Conservation (phyloP, 2,113 vertebrate species). For the Myanophis thanlyinensis region DNA sequence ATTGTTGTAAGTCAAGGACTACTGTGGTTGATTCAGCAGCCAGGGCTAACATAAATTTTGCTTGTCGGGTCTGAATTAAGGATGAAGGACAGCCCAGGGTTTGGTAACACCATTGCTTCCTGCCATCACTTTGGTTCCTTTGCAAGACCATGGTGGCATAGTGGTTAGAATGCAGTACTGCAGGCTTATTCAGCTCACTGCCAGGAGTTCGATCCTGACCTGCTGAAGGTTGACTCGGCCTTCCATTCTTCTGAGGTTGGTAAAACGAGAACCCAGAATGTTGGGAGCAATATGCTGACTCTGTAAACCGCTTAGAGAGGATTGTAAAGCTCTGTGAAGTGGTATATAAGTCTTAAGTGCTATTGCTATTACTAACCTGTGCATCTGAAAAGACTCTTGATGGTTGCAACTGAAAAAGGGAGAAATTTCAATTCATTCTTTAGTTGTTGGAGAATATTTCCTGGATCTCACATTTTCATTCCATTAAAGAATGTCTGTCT, state of each 20-base stretch:
- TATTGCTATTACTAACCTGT: neutral
- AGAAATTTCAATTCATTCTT: neutral
- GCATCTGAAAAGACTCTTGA: slow-evolving; percentile 20
- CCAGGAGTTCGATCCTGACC: neutral
- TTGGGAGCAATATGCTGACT: neutral
- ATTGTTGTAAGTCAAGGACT: too few species aligned
- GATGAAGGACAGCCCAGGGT: slow-evolving; percentile 31
- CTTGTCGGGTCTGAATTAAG: slow-evolving; percentile 61
- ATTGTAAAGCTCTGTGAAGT: neutral
- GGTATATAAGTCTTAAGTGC: neutral
- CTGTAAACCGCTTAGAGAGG: neutral
- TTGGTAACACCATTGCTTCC: slow-evolving; percentile 22
- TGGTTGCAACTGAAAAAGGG: neutral
- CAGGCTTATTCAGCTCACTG: neutral
- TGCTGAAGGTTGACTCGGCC: neutral
- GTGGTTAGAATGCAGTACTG: neutral
- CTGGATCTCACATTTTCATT: neutral
- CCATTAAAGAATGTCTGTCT: neutral
- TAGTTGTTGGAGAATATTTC: neutral
- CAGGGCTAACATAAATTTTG: slow-evolving; percentile 55
- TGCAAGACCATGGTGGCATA: neutral
- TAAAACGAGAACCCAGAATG: neutral
- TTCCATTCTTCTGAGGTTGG: neutral
- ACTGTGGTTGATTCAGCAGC: slow-evolving; percentile 33
- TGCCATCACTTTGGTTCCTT: slow-evolving; percentile 22